These are phyloP conservation scores for Oreochromis niloticus DNA, from an alignment of 2,113 vertebrate species.

Conservation along the genomic window DNA sequence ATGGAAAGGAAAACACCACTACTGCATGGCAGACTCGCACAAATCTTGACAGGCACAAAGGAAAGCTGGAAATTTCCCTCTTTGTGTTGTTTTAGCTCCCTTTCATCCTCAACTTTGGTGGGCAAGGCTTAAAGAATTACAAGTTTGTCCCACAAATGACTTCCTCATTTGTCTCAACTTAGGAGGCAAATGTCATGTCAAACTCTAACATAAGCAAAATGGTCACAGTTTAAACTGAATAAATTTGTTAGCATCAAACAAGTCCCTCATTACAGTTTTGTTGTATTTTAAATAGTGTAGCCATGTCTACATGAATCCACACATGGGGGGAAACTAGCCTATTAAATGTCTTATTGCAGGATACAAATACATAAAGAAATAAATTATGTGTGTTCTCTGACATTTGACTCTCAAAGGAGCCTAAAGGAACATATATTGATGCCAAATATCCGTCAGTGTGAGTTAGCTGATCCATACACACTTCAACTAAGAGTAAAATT, in stretches of 20 bases:
- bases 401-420: not conserved
- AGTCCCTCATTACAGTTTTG: not conserved
- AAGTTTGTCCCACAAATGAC: constrained; percentile 14
- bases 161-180: constrained; percentile 9
- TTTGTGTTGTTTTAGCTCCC: constrained; percentile 18
- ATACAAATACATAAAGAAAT: not conserved
- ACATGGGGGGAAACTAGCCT: not conserved
- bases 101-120: constrained; percentile 46
- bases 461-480: not conserved
- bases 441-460: not conserved
- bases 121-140: constrained; percentile 11
- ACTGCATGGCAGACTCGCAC: constrained; percentile 41
- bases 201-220: constrained; percentile 1
- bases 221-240: not conserved
- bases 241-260: constrained; percentile 6
- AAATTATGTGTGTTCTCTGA: not conserved
- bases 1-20: constrained; percentile 78
- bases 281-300: not conserved
- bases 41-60: constrained; percentile 37
- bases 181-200: not conserved
- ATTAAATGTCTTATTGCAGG: not conserved
- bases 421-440: not conserved
- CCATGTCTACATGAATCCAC: not conserved
- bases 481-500: not conserved
- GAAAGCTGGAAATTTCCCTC: constrained; percentile 52